These are phyloP conservation scores for Drosophila putrida DNA, from an alignment of 2,888 invertebrate species.

Conservation along the genomic window DNA sequence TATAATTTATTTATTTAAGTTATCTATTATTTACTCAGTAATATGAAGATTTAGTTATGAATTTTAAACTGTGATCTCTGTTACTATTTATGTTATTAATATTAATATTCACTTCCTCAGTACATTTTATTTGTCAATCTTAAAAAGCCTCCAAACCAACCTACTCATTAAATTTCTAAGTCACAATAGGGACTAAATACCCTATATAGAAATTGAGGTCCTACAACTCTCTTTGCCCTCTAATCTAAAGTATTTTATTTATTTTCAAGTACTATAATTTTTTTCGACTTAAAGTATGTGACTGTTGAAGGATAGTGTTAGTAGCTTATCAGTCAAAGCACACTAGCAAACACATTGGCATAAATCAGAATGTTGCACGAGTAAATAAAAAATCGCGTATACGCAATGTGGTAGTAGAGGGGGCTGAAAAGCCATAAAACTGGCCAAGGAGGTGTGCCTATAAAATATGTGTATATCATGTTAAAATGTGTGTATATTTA, in stretches of 20 bases:
- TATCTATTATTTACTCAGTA: too few species aligned
- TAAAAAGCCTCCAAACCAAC: not conserved
- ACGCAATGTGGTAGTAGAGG: slow-evolving; percentile 27
- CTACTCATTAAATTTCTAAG: not conserved
- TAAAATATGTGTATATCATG: slow-evolving; percentile 33
- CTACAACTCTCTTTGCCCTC: not conserved
- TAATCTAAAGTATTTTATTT: slow-evolving; percentile 15
- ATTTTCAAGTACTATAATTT: slow-evolving; percentile 14
- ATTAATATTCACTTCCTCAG: too few species aligned
- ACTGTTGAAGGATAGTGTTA: slow-evolving; percentile 23
- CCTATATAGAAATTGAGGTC: not conserved
- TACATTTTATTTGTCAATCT: too few species aligned
- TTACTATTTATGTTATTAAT: too few species aligned
- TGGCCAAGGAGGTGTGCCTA: slow-evolving; percentile 37
- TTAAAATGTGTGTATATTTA: slow-evolving; percentile 39
- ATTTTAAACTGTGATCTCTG: too few species aligned
- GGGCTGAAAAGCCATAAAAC: not conserved
- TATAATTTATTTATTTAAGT: too few species aligned
- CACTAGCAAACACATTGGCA: slow-evolving; percentile 9
- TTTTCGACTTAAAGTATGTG: not conserved
- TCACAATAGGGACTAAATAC: not conserved
- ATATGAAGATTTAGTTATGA: too few species aligned
- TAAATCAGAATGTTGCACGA: slow-evolving; percentile 43
- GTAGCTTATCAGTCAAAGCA: slow-evolving; percentile 19
- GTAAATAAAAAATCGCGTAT: slow-evolving; percentile 47